Evolutionary conservation across 2,888 invertebrate genomes (phyloP), one percentile per base, ranked within the genome.

Genomic region (Aphidoletes aphidimyza): DNA sequence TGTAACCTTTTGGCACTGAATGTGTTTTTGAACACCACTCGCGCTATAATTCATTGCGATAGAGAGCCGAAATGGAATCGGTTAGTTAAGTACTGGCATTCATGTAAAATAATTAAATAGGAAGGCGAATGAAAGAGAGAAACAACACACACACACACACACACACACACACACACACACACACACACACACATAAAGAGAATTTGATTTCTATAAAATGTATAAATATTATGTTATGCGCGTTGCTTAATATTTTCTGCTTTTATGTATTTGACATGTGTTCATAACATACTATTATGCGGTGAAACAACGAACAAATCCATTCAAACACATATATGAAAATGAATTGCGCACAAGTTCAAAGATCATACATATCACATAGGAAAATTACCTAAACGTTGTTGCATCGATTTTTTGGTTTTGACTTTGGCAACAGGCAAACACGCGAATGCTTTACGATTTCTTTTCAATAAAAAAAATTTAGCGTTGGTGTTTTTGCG

Each of bases 211-310:
- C 54, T 54, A n/a, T 54, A 26, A n/a, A 30, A 69, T 69, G 5
- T n/a, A 34, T 69, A 30, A 69, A 5, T 26, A 54, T 26, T 69
- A 69, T 69, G 14, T 69, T 69, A 69, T 30, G 5, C 69, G 34
- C 14, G 30, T 17, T 11, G 2, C 69, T 69, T 14, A 2, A n/a
- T 17, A 30, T 69, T 69, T 69, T n/a, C n/a, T 69, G 30, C 69
- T 30, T 69, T 69, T n/a, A 69, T 69, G 69, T 69, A 30, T 14
- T 69, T 69, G 69, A 69, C 69, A 69, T 69, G 69, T 69, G 34
- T 69, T 69, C 30, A 34, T 34, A 30, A 17, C 34, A 69, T 69
- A 30, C 14, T 69, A 69, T 30, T 34, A 69, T 69, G 17, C 54
- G 1, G n/a, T 17, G 17, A 30, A 5, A 1, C 14, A 14, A n/a